Conservation (phyloP, 2,113 vertebrate species). For the Potamarius usumacintae region DNA sequence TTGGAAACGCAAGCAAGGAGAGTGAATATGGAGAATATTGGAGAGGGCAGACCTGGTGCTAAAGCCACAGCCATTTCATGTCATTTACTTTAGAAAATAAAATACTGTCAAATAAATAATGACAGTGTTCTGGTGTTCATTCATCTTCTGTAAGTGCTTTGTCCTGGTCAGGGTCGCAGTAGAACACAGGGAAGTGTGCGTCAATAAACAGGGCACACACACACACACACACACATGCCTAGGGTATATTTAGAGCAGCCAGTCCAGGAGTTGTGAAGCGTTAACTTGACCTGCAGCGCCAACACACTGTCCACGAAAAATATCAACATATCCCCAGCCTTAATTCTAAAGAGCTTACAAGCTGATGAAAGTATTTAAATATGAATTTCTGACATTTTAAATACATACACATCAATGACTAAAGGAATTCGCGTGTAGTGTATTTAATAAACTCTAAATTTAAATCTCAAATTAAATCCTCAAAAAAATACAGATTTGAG, state of each 20-base stretch:
- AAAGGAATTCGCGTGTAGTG: not conserved
- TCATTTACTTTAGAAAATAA: not conserved
- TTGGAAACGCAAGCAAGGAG: not conserved
- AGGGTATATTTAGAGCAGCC: not conserved
- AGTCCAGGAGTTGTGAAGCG: not conserved
- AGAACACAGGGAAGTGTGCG: not conserved
- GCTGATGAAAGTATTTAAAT: not conserved
- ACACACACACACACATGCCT: not conserved
- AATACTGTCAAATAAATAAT: not conserved
- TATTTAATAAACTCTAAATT: not conserved
- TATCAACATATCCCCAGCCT: not conserved
- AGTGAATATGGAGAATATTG: not conserved
- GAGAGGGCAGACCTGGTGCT: not conserved
- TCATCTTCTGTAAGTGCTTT: not conserved
- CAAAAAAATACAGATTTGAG: not conserved
- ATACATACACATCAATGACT: not conserved
- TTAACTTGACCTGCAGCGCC: not conserved
- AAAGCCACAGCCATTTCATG: not conserved
- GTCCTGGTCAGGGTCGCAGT: not conserved
- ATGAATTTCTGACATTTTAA: not conserved
- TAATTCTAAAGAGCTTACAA: not conserved
- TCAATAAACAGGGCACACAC: not conserved
- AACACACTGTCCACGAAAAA: not conserved
- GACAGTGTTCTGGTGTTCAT: not conserved
- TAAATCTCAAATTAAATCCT: not conserved